A percentile compares a stretch with the other conserved stretches of the same genome.
These are phyloP conservation scores for Siniperca chuatsi DNA, from an alignment of 2,113 vertebrate genomes.

Conservation along the genomic window DNA sequence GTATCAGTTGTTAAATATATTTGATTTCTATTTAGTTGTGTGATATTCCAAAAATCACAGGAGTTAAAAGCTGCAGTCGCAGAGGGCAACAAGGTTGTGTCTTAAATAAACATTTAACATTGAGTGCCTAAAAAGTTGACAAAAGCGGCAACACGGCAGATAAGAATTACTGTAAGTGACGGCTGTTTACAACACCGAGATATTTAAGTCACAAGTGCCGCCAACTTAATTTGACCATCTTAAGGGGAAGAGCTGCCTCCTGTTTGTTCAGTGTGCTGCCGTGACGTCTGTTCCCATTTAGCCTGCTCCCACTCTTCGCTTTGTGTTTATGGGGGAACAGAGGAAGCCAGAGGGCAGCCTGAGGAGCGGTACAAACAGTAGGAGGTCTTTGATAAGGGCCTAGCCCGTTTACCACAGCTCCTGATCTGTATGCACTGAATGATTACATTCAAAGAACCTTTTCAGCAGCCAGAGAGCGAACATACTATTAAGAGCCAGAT, in stretches of 20 bases:
- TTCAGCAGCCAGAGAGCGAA: conserved; percentile 6
- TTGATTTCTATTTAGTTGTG: background rate
- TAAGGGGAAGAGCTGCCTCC: conserved; percentile 6
- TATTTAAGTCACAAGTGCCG: background rate
- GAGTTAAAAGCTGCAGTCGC: background rate
- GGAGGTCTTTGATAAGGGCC: conserved; percentile 51
- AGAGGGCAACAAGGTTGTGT: background rate
- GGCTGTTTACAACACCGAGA: conserved; percentile 6
- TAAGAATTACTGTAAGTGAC: conserved; percentile 7
- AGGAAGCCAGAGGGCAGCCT: conserved; percentile 33
- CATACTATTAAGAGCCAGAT: background rate
- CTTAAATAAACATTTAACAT: conserved; percentile 15
- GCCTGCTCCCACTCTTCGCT: conserved; percentile 15
- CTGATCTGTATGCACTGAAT: conserved; percentile 46
- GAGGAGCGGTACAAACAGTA: conserved; percentile 24
- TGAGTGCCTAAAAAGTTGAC: background rate
- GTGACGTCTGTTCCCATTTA: conserved; percentile 49
- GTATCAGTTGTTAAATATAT: background rate
- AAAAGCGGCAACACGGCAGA: conserved; percentile 29
- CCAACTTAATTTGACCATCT: background rate
- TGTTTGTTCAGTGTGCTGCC: conserved; percentile 15
- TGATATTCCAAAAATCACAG: background rate
- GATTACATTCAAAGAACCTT: conserved; percentile 25
- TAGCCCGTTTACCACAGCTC: conserved; percentile 28
- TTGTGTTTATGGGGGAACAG: conserved; percentile 31